These are phyloP conservation scores for Psophia crepitans DNA, from an alignment of 2,113 vertebrate genomes.

Conservation along the genomic window DNA sequence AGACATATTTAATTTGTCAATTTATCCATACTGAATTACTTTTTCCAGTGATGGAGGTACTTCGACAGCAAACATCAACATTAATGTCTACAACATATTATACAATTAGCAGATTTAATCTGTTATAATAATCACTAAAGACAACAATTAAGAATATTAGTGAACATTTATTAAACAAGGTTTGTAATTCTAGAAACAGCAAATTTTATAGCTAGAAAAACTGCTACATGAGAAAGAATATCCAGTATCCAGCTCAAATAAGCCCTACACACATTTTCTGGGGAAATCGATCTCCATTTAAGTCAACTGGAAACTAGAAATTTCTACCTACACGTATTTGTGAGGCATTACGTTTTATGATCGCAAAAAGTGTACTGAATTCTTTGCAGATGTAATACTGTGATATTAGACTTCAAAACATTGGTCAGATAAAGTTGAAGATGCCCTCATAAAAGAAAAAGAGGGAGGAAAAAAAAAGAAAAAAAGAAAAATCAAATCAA, in stretches of 20 bases:
- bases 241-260: not conserved
- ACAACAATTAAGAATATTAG: not conserved
- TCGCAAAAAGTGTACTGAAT: not conserved
- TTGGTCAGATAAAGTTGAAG: not conserved
- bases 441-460: not conserved
- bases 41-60: not conserved
- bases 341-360: not conserved
- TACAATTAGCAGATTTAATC: not conserved
- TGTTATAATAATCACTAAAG: constrained; percentile 7
- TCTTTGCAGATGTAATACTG: not conserved
- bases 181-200: not conserved
- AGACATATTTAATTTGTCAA: not conserved
- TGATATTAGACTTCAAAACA: not conserved
- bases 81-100: not conserved
- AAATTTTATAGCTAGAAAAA: not conserved
- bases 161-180: not conserved
- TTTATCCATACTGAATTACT: constrained; percentile 7
- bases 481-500: not conserved
- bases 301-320: not conserved
- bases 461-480: fast-evolving
- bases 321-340: not conserved
- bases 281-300: not conserved
- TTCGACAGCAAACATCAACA: not conserved
- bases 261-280: not conserved
- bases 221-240: not conserved